Conservation (phyloP, 2,113 vertebrate genomes). For the Phalacrocorax carbo region DNA sequence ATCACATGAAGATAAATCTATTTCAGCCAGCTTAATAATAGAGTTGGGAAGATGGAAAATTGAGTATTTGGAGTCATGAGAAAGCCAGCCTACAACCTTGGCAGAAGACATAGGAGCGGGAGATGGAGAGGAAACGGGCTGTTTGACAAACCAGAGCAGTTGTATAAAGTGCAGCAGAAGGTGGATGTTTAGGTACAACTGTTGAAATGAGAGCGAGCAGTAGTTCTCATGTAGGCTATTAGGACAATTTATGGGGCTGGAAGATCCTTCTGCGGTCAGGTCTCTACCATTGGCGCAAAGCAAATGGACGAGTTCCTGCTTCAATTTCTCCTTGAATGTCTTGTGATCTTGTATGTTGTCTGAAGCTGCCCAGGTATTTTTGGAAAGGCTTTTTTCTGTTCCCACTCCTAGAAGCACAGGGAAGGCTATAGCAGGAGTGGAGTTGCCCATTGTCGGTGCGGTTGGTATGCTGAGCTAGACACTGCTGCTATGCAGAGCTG, state of each 20-base stretch:
- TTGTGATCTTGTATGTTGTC: not conserved
- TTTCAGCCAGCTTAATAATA: not conserved
- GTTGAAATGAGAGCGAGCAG: not conserved
- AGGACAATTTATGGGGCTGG: not conserved
- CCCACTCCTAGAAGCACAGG: not conserved
- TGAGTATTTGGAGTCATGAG: not conserved
- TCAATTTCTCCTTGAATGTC: not conserved
- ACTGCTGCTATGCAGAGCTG: not conserved
- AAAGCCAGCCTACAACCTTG: not conserved
- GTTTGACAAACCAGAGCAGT: not conserved
- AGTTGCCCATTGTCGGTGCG: not conserved
- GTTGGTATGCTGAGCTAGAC: not conserved
- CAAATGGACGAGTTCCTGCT: not conserved
- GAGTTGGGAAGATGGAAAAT: not conserved
- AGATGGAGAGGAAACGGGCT: not conserved
- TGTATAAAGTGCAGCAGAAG: not conserved
- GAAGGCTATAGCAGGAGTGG: not conserved
- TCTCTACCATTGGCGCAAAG: rapidly evolving
- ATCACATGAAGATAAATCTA: not conserved
- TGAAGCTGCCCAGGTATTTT: not conserved
- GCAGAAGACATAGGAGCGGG: not conserved
- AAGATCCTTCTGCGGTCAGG: not conserved
- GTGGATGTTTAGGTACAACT: not conserved
- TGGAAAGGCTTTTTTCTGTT: not conserved
- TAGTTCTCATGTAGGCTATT: not conserved